A percentile compares a stretch with the other conserved stretches of the same genome.
phyloP scores from a whole-genome alignment of 2,888 invertebrate species.

The Periphyllus acericola region DNA sequence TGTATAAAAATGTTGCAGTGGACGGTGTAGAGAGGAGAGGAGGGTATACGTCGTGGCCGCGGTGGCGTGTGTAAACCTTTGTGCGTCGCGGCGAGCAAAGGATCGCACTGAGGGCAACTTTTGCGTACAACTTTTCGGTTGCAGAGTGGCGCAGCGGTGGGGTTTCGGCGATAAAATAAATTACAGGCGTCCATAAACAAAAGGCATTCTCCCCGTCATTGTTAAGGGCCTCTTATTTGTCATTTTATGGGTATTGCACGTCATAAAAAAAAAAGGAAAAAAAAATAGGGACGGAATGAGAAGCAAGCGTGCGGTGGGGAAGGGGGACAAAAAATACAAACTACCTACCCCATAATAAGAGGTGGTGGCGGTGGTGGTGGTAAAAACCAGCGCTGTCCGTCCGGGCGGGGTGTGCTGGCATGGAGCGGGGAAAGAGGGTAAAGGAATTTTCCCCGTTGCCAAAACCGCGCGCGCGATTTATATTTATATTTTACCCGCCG shows the following conservation, averaged over 20 bases:
- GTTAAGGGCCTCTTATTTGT: constrained; percentile 61
- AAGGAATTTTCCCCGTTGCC: constrained; percentile 40
- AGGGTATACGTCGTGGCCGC: not conserved
- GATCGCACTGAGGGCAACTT: constrained; percentile 3
- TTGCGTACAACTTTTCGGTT: constrained; percentile 36
- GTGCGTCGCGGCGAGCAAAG: not conserved
- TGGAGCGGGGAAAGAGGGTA: not conserved
- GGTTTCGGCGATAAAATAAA: constrained; percentile 57
- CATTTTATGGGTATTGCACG: constrained; percentile 60
- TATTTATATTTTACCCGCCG: constrained; percentile 1
- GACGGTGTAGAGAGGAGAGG: not conserved
- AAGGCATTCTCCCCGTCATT: constrained; percentile 48
- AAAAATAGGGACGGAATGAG: not conserved
- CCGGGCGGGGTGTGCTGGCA: too few species aligned
- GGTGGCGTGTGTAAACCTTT: not conserved
- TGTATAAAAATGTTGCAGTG: not conserved
- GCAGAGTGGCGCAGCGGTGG: not conserved
- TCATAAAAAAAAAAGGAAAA: constrained; percentile 21
- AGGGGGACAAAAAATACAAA: constrained; percentile 15
- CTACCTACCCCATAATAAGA: not conserved
- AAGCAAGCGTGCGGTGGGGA: not conserved
- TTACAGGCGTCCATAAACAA: constrained; percentile 60
- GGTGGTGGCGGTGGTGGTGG: not conserved
- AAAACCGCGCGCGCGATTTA: constrained; percentile 34
- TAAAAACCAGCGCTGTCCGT: not conserved